Base-by-base conservation (phyloP, 1,140 invertebrate species). In the Conopomorpha cramerella region DNA sequence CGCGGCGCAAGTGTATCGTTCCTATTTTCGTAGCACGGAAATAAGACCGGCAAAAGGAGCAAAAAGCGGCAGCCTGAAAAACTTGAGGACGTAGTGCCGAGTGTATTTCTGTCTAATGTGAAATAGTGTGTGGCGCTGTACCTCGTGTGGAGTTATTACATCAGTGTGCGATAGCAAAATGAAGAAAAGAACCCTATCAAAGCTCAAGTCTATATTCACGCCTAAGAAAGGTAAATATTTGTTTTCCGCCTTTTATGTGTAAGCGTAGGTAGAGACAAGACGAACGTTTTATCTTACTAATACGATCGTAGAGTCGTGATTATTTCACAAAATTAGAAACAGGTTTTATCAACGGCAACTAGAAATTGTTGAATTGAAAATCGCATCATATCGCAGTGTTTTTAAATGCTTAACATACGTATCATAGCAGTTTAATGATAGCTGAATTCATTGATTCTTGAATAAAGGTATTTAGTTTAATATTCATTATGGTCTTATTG, bases 11-110 rank as follows among this genome's bases (percentile, higher is more conserved):
- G 65, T 68, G 62, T 71, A 65, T 53, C 71, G 62, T 59, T 60
- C 49, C 71, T 76, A 76, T 76, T 76, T 76, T 76, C 62, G 71
- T 72, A 63, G 54, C 62, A 76, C 71, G 71, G 71, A 76, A 76
- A 76, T 76, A 76, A 71, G 67, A 76, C 57, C 67, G 64, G 62
- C 62, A 72, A 76, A 70, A 71, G 71, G 62, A 72, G 60, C 64
- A 72, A 74, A 74, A 76, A 70, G 61, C 34, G 54, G 51, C 57
- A 52, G 55, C 46, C 59, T 62, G 50, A 76, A 76, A 72, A 76
- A 71, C 62, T 67, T 59, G 58, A 61, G 60, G 64, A 70, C 65
- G 65, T 54, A 55, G 54, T 66, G 54, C 57, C 42, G 51, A 43
- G 57, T 71, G 53, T 72, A 70, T 76, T 74, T 74, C 51, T 56